Evolutionary conservation across 1,140 invertebrate genomes (phyloP).

Genomic region (Leucophenga varia): DNA sequence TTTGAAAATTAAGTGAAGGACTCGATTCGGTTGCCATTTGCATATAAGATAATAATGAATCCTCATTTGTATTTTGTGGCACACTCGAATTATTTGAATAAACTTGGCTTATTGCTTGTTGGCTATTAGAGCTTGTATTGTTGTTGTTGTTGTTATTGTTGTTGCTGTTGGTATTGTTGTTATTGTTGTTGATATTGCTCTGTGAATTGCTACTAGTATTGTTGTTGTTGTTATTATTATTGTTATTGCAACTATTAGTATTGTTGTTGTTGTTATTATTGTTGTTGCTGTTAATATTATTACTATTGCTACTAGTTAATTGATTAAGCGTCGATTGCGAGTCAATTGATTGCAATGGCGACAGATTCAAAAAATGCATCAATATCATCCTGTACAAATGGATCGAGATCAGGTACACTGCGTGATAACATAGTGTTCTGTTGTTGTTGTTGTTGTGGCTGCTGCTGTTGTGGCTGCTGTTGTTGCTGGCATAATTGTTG

Average conservation of each 20-base stretch:
- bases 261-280: conserved; percentile 15
- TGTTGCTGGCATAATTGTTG: not conserved
- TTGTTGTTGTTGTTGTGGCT: conserved; percentile 19
- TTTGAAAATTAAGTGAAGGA: conserved; percentile 45
- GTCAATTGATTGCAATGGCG: conserved; percentile 35
- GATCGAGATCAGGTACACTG: conserved; percentile 15
- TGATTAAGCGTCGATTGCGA: conserved; percentile 21
- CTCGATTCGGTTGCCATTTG: conserved; percentile 48
- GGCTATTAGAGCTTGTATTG: not conserved
- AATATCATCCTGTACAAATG: conserved; percentile 39
- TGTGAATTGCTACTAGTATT: no score
- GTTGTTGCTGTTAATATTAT: conserved; percentile 17
- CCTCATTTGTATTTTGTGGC: conserved; percentile 41
- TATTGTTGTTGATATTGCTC: not conserved
- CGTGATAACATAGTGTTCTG: conserved; percentile 30
- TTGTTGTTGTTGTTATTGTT: conserved; percentile 27
- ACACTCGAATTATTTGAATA: conserved; percentile 24
- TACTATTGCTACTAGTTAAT: conserved; percentile 11
- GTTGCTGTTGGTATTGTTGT: conserved; percentile 10
- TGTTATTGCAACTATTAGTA: not conserved
- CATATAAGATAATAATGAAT: conserved; percentile 47
- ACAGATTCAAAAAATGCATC: conserved; percentile 46
- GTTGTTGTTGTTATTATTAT: conserved; percentile 22
- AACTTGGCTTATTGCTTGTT: conserved; percentile 28
- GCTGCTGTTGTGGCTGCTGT: conserved; percentile 21